Evolutionary conservation across 1,140 invertebrate species (phyloP).

Genomic region (Ditylenchus dipsaci): DNA sequence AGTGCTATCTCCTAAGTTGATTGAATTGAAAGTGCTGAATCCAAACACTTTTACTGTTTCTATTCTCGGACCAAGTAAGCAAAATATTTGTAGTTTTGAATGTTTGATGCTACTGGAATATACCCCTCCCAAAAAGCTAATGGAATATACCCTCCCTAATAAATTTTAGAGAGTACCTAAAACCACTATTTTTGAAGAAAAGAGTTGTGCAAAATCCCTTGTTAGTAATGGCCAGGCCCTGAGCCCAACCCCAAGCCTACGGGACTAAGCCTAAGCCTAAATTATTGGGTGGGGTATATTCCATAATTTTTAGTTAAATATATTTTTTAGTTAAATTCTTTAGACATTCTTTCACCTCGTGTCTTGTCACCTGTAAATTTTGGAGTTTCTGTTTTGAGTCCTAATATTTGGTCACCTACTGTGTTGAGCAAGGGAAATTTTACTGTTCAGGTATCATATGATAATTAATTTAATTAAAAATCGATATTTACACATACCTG

Average conservation of each 20-base stretch:
- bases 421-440: conserved; percentile 37
- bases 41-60: conserved; percentile 22
- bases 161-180: too few species aligned
- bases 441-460: conserved; percentile 34
- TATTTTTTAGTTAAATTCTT: background rate
- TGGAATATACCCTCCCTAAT: too few species aligned
- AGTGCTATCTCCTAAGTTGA: conserved; percentile 30
- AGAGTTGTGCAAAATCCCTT: too few species aligned
- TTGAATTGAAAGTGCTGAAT: conserved; percentile 27
- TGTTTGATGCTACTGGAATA: too few species aligned
- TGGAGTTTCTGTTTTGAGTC: conserved; percentile 26
- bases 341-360: conserved; percentile 20
- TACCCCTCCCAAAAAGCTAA: too few species aligned
- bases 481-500: too few species aligned
- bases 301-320: background rate
- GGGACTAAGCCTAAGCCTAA: background rate
- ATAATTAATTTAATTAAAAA: too few species aligned
- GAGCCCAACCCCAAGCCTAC: background rate
- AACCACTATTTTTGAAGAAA: background rate
- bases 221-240: too few species aligned
- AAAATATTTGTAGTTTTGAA: conserved; percentile 8
- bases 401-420: conserved; percentile 27
- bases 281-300: too few species aligned
- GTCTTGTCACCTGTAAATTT: conserved; percentile 23
- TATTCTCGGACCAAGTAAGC: conserved; percentile 26